Base-by-base conservation (phyloP, 1,140 invertebrate species). In the Batillaria attramentaria region DNA sequence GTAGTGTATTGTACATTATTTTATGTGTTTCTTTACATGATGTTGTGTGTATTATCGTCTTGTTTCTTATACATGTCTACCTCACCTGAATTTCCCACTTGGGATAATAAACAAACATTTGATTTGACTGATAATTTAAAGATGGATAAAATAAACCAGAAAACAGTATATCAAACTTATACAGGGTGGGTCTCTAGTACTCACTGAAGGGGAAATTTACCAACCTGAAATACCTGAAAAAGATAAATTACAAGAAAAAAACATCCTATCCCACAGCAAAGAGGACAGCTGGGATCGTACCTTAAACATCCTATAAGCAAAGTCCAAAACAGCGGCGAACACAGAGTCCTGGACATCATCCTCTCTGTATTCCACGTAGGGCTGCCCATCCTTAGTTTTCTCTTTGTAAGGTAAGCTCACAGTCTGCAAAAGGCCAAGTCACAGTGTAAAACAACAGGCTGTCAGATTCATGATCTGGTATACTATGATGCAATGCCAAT, bases 291-390 rank as follows among this genome's bases (percentile, higher is more conserved):
- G n/a, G n/a, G n/a, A n/a, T 66, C 72, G 77, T 84, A 91, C 91
- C 83, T 87, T 90, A 81, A 95, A 96, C 92, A 95, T 94, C 74
- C 93, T 91, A 87, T 96, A 96, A 31, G 94, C 92, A 88, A 95
- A 94, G 84, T 93, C 93, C 1, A 97, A 90, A 50, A 96, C 92
- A 35, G 94, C 92, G 84, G 94, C 92, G 90, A 94, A 96, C 72
- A 97, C 94, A 83, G 93, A 93, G 89, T 95, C 95, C 78, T 95
- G 95, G 0, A 97, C 93, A 88, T 96, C 94, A 78, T 95, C 94
- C 73, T 94, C 93, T 70, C 94, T 92, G 90, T 96, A 96, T 84
- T 96, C 95, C 8, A 90, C 88, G 78, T 93, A 93, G 77, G 94
- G 93, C 66, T 93, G 91, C 43, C 93, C 94, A 88, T 95, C 95